These are phyloP conservation scores for Leptinotarsa tumamoca DNA, from an alignment of 2,888 invertebrate species.

Conservation along the genomic window DNA sequence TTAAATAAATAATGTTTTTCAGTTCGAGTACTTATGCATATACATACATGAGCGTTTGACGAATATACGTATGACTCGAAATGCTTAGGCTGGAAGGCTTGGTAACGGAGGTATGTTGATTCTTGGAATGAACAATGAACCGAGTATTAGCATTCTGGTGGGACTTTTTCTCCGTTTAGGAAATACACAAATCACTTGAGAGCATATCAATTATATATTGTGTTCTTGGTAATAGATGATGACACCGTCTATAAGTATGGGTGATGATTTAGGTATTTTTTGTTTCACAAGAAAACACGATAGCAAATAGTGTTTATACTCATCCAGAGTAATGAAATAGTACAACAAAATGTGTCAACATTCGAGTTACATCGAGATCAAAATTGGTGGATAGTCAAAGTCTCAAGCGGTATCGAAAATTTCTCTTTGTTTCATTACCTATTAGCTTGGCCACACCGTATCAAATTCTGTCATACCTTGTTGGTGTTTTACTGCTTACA, in stretches of 20 bases:
- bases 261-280: no score
- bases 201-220: background rate
- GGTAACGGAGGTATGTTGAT: background rate
- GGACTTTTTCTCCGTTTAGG: background rate
- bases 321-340: no score
- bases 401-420: no score
- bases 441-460: no score
- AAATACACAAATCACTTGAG: background rate
- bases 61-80: conserved; percentile 16
- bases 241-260: background rate
- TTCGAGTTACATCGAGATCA: no score
- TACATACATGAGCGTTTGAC: conserved; percentile 7
- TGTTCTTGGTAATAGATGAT: background rate
- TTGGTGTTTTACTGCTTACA: no score
- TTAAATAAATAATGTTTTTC: conserved; percentile 24
- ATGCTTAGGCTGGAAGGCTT: conserved; percentile 1
- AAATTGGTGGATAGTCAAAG: no score
- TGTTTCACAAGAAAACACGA: no score
- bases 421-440: no score
- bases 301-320: no score
- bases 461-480: no score
- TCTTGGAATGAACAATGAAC: conserved; percentile 24
- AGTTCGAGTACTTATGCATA: conserved; percentile 16
- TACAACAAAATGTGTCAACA: no score
- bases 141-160: conserved; percentile 13